Conservation (phyloP, 2,888 invertebrate species). For the Anoncus sp. region DNA sequence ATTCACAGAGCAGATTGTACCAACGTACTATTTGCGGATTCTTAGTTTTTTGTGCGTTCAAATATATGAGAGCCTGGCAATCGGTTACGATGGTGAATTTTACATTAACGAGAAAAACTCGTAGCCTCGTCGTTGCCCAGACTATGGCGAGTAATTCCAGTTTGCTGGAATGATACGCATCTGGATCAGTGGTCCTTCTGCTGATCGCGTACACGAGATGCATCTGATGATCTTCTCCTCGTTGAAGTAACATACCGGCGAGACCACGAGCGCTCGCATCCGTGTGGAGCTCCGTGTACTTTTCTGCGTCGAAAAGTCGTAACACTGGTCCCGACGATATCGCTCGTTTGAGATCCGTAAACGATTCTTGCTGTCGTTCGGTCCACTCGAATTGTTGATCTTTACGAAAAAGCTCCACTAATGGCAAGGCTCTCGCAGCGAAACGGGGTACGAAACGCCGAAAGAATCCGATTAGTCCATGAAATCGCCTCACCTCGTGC, state of each 20-base stretch:
- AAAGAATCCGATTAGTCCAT: constrained; percentile 42
- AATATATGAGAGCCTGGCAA: constrained; percentile 67
- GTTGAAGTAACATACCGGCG: constrained; percentile 57
- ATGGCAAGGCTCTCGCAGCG: constrained; percentile 20
- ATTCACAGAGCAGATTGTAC: constrained; percentile 63
- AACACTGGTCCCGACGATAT: constrained; percentile 33
- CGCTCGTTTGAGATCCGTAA: background rate
- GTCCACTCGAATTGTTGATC: constrained; percentile 29
- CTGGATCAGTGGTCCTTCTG: constrained; percentile 67
- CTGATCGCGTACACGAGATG: constrained; percentile 67
- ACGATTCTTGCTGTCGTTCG: constrained; percentile 12
- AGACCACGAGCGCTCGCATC: constrained; percentile 60
- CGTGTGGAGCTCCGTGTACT: constrained; percentile 56
- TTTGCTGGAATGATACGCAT: constrained; percentile 66
- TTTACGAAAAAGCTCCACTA: background rate
- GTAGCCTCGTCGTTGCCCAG: constrained; percentile 41
- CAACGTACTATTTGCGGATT: constrained; percentile 66
- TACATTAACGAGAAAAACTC: constrained; percentile 56
- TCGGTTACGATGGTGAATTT: constrained; percentile 65
- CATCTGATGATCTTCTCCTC: background rate
- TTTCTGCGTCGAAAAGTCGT: constrained; percentile 33
- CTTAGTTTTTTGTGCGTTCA: constrained; percentile 64
- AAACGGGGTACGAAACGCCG: constrained; percentile 48
- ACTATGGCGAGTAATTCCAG: constrained; percentile 72
- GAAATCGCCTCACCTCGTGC: constrained; percentile 48